Conservation (phyloP, 2,888 invertebrate species). For the Tachystola acroxantha region DNA sequence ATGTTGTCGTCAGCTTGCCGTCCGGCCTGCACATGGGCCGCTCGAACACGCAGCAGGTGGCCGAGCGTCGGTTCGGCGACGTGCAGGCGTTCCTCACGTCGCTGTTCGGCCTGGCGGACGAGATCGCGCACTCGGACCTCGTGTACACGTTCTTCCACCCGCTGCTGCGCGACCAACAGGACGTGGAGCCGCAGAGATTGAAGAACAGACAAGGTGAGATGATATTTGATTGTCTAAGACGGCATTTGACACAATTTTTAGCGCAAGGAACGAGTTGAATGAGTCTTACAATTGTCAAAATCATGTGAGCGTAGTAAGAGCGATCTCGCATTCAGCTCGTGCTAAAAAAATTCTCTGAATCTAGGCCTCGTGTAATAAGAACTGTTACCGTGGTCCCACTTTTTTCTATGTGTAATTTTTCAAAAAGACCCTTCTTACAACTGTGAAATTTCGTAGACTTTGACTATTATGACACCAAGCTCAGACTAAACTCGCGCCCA, state of each 20-base stretch:
- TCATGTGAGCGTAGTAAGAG: no score
- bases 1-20: slow-evolving; percentile 44
- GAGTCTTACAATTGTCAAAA: no score
- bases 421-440: no score
- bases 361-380: no score
- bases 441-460: no score
- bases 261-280: no score
- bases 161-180: slow-evolving; percentile 94
- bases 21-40: slow-evolving; percentile 90
- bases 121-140: slow-evolving; percentile 96
- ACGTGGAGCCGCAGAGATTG: slow-evolving; percentile 87
- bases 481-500: no score
- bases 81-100: slow-evolving; percentile 93
- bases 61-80: slow-evolving; percentile 93
- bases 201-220: slow-evolving; percentile 77
- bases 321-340: no score
- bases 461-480: no score
- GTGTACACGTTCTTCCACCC: slow-evolving; percentile 99
- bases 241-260: neutral
- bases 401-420: no score
- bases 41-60: slow-evolving; percentile 96
- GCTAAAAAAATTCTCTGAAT: no score
- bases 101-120: slow-evolving; percentile 91
- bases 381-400: no score
- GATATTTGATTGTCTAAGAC: neutral